A percentile compares a stretch with the other conserved stretches of the same genome.
These are phyloP conservation scores for Microdon myrmicae DNA, from an alignment of 2,888 invertebrate genomes.

Conservation along the genomic window DNA sequence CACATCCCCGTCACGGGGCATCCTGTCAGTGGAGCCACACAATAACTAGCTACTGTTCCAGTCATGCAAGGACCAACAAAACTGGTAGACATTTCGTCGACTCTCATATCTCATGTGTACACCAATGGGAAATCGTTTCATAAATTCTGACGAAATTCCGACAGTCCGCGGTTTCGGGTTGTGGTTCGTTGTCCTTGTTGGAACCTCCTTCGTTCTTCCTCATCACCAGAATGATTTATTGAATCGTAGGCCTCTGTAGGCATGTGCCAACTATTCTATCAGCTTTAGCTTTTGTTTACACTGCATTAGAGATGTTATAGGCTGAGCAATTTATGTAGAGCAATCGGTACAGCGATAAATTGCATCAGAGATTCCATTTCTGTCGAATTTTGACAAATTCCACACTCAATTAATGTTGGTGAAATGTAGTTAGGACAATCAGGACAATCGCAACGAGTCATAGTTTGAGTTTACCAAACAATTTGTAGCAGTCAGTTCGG, in stretches of 20 bases:
- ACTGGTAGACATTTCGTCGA: too few species aligned
- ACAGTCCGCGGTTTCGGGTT: slow-evolving; percentile 30
- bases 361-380: slow-evolving; percentile 32
- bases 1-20: slow-evolving; percentile 14
- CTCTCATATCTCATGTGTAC: slow-evolving; percentile 17
- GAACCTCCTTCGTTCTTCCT: slow-evolving; percentile 12
- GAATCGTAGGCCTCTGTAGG: too few species aligned
- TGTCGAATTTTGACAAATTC: slow-evolving; percentile 32
- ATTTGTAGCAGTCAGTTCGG: slow-evolving; percentile 18
- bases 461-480: slow-evolving; percentile 23
- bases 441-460: neutral
- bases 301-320: slow-evolving; percentile 12
- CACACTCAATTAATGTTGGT: slow-evolving; percentile 9
- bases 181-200: slow-evolving; percentile 26
- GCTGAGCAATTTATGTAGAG: neutral
- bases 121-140: slow-evolving; percentile 42
- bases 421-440: slow-evolving; percentile 6
- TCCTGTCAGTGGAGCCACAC: slow-evolving; percentile 28
- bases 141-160: slow-evolving; percentile 40
- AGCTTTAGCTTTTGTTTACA: slow-evolving; percentile 42
- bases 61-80: neutral
- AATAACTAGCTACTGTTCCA: slow-evolving; percentile 13
- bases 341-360: slow-evolving; percentile 21
- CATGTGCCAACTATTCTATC: neutral
- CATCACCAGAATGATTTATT: slow-evolving; percentile 36